Percentiles rank a stretch among this genome's conserved stretches.
These are phyloP conservation scores for Smittia aterrima DNA, from an alignment of 2,888 invertebrate species.

Conservation along the genomic window DNA sequence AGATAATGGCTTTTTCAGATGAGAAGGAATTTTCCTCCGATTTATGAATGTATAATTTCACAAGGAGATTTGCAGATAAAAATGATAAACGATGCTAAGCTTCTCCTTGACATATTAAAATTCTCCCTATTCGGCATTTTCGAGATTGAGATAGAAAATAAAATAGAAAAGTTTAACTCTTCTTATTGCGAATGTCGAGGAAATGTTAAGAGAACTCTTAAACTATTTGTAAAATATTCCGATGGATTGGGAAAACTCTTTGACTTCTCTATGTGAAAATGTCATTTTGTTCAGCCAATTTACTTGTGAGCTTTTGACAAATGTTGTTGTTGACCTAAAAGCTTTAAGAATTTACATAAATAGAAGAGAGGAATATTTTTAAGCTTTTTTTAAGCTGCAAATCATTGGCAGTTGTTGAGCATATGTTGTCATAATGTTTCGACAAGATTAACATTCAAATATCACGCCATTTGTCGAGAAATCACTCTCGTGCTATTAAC, in stretches of 20 bases:
- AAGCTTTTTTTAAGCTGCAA: too few relatives aligned
- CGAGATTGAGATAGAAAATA: not conserved
- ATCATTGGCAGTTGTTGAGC: too few relatives aligned
- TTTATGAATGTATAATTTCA: conserved; percentile 28
- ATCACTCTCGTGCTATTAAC: not conserved
- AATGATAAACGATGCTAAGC: conserved; percentile 28
- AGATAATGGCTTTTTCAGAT: conserved; percentile 16
- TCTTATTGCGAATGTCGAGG: too few relatives aligned
- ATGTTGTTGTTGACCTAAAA: too few relatives aligned
- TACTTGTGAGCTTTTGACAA: too few relatives aligned
- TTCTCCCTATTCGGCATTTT: not conserved
- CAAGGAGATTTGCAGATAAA: conserved; percentile 26
- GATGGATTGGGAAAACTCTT: too few relatives aligned
- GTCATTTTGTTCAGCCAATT: too few relatives aligned
- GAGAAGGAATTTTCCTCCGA: not conserved
- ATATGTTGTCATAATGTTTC: not conserved
- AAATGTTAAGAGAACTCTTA: too few relatives aligned
- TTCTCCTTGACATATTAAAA: conserved; percentile 12
- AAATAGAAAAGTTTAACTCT: not conserved
- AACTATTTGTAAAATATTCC: too few relatives aligned
- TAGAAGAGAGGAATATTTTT: too few relatives aligned
- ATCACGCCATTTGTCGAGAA: not conserved
- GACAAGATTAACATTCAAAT: not conserved
- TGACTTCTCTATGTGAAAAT: too few relatives aligned
- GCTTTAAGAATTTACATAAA: too few relatives aligned